Conservation (phyloP, 2,113 vertebrate species). For the Tragelaphus buxtoni region DNA sequence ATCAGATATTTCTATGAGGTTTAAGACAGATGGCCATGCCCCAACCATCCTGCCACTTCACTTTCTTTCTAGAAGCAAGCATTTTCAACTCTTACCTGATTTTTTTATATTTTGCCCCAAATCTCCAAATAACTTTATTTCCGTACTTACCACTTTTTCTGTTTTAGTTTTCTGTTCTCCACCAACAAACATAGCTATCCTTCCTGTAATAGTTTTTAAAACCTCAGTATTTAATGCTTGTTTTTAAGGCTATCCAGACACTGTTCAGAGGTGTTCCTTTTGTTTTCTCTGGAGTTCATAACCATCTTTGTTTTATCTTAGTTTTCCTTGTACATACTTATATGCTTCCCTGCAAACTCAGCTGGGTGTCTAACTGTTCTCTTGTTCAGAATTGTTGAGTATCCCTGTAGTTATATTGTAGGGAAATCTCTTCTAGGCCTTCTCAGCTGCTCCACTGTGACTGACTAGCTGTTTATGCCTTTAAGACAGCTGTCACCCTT, state of each 20-base stretch:
- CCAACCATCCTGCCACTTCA: not conserved
- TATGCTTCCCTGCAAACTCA: not conserved
- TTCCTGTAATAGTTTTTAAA: not conserved
- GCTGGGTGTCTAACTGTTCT: not conserved
- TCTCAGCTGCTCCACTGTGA: not conserved
- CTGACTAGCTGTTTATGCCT: not conserved
- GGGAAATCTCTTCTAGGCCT: not conserved
- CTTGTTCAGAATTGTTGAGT: not conserved
- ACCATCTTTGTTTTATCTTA: not conserved
- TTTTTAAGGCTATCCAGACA: not conserved
- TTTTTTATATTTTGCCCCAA: not conserved
- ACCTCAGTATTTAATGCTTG: not conserved
- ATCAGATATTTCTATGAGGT: not conserved
- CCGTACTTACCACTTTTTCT: not conserved
- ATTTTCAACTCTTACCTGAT: not conserved
- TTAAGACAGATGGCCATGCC: not conserved
- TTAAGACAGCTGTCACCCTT: not conserved
- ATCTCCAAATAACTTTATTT: not conserved
- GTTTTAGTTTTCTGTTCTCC: not conserved
- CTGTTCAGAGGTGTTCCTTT: not conserved
- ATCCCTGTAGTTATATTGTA: not conserved
- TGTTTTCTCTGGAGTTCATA: not conserved
- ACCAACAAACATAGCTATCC: not conserved
- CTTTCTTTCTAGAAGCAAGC: not conserved
- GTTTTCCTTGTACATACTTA: not conserved